Evolutionary conservation across 1,140 invertebrate species (phyloP), one percentile per base, ranked within the genome.

Genomic region (Drosophila rhopaloa): DNA sequence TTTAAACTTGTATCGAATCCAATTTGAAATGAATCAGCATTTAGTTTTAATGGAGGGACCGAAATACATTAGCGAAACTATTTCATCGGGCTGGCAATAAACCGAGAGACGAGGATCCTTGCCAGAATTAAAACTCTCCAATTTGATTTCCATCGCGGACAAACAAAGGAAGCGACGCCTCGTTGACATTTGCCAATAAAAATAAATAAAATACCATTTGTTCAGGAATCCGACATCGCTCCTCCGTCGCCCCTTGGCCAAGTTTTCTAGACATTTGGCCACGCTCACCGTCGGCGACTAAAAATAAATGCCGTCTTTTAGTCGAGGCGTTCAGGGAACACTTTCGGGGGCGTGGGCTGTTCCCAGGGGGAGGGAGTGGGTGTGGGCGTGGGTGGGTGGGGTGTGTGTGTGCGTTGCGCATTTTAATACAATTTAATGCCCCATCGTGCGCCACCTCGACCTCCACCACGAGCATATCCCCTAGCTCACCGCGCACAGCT

Each of bases 351-450:
- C 47, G 47, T 58, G 62, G 46, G 41, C 40, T 59, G 38, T 11
- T 27, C 40, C 24, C 16, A 53, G 29, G 46, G 50, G 51, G 11
- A 35, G 50, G 32, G 11, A 24, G 27, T 38, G 44, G 60, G 41
- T 47, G 41, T 16, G 13, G 27, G 54, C 14, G 46, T n/a, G 16
- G 29, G 75, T 16, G 11, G 59, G 27, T 5, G 43, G 43, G 35
- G 35, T 43, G 24, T 65, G 47, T 81, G 84, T 81, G 84, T 84
- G 84, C 84, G 84, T 78, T 79, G 63, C 81, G 84, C 77, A 89
- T 89, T 89, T 89, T 89, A 89, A 89, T 89, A 89, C 85, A 84
- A 89, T 89, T 89, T 89, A 89, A 89, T 89, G 84, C 56, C 66
- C 61, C 80, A 89, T 78, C 84, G 66, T 84, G 81, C 55, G 60